These are phyloP conservation scores for Marmota flaviventris DNA, from an alignment of 2,113 vertebrate genomes.

Conservation along the genomic window DNA sequence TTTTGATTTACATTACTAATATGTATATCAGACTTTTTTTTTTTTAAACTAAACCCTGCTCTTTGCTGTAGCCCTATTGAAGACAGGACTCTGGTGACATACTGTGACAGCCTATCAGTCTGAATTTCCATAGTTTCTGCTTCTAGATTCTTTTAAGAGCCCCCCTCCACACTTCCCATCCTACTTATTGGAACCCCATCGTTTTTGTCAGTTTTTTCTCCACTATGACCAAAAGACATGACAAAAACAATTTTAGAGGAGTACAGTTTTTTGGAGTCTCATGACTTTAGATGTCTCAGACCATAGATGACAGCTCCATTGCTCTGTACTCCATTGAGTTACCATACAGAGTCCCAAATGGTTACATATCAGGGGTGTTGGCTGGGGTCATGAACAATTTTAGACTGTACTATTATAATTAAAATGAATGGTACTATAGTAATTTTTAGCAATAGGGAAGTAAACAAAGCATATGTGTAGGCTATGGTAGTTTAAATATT, in stretches of 20 bases:
- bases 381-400: neutral
- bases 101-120: neutral
- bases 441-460: neutral
- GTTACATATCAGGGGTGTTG: neutral
- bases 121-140: neutral
- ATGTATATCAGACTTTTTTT: neutral
- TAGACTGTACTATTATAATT: neutral
- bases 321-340: neutral
- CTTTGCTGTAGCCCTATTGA: neutral
- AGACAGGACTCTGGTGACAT: neutral
- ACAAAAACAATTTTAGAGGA: no score
- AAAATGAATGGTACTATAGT: neutral
- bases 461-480: neutral
- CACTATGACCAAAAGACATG: no score
- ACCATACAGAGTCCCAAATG: neutral
- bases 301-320: no score
- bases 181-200: neutral
- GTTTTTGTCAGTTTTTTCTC: no score
- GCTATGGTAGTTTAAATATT: neutral
- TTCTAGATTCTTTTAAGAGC: neutral
- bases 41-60: no score
- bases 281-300: no score
- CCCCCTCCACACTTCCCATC: accelerated
- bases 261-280: no score
- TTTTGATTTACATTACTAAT: neutral